These are phyloP conservation scores for Tiaroga cobitis DNA, from an alignment of 2,797 vertebrate genomes.

Conservation along the genomic window DNA sequence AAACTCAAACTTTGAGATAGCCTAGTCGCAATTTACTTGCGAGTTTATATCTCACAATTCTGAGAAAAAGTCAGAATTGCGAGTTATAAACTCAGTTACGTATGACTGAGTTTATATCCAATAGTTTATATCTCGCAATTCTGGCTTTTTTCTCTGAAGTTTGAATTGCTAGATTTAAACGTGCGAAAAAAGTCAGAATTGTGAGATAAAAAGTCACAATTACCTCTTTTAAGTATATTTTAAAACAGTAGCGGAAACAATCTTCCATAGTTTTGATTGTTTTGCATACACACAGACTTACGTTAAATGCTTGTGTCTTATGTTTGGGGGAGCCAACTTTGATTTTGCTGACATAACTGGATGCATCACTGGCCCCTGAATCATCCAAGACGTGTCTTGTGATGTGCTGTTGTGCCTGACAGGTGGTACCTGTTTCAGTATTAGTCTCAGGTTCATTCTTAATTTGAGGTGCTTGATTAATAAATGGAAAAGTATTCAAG, in stretches of 20 bases:
- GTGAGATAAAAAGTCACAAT: not conserved
- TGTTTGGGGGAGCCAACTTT: not conserved
- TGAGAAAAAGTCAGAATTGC: not conserved
- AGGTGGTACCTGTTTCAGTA: not conserved
- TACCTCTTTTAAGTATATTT: not conserved
- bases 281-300: slow-evolving; percentile 1
- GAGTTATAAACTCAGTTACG: too few relatives aligned
- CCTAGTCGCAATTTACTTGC: too few relatives aligned
- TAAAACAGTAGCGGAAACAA: not conserved
- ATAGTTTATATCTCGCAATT: not conserved
- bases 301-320: not conserved
- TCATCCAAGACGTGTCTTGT: not conserved
- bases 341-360: not conserved
- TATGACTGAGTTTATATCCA: too few relatives aligned
- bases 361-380: not conserved
- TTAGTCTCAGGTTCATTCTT: slow-evolving; percentile 26
- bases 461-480: slow-evolving; percentile 2
- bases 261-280: not conserved
- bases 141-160: not conserved
- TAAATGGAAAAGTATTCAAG: not conserved
- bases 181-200: not conserved
- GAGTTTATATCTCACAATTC: too few relatives aligned
- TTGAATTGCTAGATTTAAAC: not conserved
- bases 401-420: not conserved
- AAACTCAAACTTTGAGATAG: not conserved